These are phyloP conservation scores for Phymastichus coffea DNA, from an alignment of 1,140 invertebrate genomes.

Conservation along the genomic window DNA sequence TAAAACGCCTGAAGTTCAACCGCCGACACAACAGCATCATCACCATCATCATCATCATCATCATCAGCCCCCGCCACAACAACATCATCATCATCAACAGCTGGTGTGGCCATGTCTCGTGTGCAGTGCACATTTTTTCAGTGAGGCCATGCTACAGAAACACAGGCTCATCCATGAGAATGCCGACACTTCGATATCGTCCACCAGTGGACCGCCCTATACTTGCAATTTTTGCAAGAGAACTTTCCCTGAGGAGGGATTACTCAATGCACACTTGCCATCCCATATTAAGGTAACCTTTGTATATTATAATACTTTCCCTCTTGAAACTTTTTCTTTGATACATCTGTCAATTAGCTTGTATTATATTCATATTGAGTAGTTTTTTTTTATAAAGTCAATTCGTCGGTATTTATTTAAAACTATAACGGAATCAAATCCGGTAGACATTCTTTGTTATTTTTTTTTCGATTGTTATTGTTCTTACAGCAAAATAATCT, in stretches of 20 bases:
- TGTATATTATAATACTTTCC: not conserved
- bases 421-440: not conserved
- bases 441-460: too few species aligned
- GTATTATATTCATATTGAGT: not conserved
- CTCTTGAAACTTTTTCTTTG: too few species aligned
- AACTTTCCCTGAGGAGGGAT: slow-evolving; percentile 35
- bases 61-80: too few species aligned
- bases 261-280: slow-evolving; percentile 44
- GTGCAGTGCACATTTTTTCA: slow-evolving; percentile 40
- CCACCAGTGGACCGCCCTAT: slow-evolving; percentile 28
- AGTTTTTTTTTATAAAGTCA: not conserved
- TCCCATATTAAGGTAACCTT: slow-evolving; percentile 46
- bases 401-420: not conserved
- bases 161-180: slow-evolving; percentile 34
- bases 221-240: slow-evolving; percentile 45
- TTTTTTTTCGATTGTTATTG: too few species aligned
- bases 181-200: slow-evolving; percentile 18
- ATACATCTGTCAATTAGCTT: slow-evolving; percentile 7
- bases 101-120: slow-evolving; percentile 34
- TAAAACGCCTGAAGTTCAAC: slow-evolving; percentile 35
- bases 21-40: too few species aligned
- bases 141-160: slow-evolving; percentile 36
- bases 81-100: too few species aligned
- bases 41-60: too few species aligned
- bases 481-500: too few species aligned